Base-by-base conservation (phyloP, 1,140 invertebrate species). In the Caenorhabditis tropicalis region DNA sequence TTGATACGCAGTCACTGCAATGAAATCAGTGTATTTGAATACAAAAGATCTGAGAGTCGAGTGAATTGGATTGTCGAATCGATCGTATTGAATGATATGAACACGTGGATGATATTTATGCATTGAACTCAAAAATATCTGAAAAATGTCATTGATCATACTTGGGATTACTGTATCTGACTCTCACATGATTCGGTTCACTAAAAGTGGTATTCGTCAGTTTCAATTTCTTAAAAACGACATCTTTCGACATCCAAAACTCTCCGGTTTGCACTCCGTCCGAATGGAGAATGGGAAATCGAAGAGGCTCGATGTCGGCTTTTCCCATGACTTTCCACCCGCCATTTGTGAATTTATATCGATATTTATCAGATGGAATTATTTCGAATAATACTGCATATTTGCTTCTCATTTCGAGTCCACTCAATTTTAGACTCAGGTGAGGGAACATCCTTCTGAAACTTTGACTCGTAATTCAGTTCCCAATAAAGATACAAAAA, bases 1-100 rank as follows among this genome's bases (percentile, higher is more conserved):
- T 92, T 99, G 98, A 92, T 99, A 99, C 6, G 98, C 98, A 0
- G 98, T 99, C 6, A 99, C 98, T 0, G 97, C 98, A 21, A 96
- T 98, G 92, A 99, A 99, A 85, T 95, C 95, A 0, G 97, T 99
- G 92, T 99, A 97, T 2, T 95, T 93, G 92, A 99, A 99, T 29
- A 96, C 94, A 92, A 98, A 98, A 0, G 96, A 98, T 89, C 95
- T 95, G 92, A 97, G 95, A 43, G 87, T 93, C 87, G 95, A 94
- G 0, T 94, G 93, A 39, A 95, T 94, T 90, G 98, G 93, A 92
- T 98, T 33, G 16, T 21, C 31, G 2, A 36, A 36, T 9, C 12
- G 1, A n/a, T 65, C 58, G n/a, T 15, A 33, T 65, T 31, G 58
- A 7, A 65, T 31, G 19, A 65, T 65, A 19, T 65, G 58, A 19